phyloP scores from a whole-genome alignment of 2,888 invertebrate species.

The Cetonia aurata region DNA sequence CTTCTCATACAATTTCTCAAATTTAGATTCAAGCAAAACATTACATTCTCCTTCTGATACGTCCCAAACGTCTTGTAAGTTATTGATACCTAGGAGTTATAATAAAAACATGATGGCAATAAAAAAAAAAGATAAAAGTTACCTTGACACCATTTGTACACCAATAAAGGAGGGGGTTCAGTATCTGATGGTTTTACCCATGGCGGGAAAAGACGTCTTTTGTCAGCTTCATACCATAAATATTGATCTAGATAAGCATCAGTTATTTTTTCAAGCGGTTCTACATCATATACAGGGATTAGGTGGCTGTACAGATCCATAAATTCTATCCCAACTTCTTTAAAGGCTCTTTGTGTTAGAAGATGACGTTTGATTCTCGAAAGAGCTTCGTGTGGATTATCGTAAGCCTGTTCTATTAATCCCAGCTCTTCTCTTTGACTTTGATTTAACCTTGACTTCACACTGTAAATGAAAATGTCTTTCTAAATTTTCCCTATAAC shows the following conservation, averaged over 20 bases:
- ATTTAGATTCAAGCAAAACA: conserved; percentile 95
- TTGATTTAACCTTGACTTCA: conserved; percentile 97
- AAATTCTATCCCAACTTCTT: conserved; percentile 99
- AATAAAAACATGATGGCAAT: conserved; percentile 37
- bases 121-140: conserved; percentile 42
- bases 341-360: conserved; percentile 97
- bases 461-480: conserved; percentile 70
- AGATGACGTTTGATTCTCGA: conserved; percentile 99
- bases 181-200: conserved; percentile 99
- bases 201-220: conserved; percentile 94
- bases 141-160: conserved; percentile 99
- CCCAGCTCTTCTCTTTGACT: conserved; percentile 99
- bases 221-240: conserved; percentile 99
- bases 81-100: conserved; percentile 83
- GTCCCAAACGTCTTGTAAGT: conserved; percentile 98
- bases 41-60: conserved; percentile 99
- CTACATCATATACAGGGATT: conserved; percentile 99
- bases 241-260: conserved; percentile 99
- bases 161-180: conserved; percentile 91
- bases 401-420: conserved; percentile 99
- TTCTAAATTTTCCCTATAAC: background rate
- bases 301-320: conserved; percentile 99
- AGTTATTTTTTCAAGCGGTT: conserved; percentile 99
- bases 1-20: conserved; percentile 99
- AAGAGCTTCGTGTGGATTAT: conserved; percentile 99